These are phyloP conservation scores for Darevskia mixta DNA, from an alignment of 2,797 vertebrate genomes.

Conservation along the genomic window DNA sequence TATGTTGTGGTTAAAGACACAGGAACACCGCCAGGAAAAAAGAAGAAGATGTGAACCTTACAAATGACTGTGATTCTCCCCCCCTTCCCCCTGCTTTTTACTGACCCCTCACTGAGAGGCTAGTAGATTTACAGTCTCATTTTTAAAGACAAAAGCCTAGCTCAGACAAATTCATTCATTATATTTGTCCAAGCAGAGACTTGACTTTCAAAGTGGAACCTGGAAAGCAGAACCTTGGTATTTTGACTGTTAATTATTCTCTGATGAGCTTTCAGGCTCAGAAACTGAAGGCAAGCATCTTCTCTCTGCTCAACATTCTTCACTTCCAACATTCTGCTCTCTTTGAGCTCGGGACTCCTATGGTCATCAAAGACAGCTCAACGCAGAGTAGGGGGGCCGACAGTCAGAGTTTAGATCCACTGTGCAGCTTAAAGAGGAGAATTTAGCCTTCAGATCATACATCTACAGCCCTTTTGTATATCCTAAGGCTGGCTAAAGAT, in stretches of 20 bases:
- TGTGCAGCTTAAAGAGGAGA: conserved; percentile 40
- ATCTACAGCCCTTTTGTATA: conserved; percentile 24
- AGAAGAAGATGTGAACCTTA: not conserved
- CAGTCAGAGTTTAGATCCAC: conserved; percentile 63
- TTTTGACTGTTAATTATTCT: conserved; percentile 70
- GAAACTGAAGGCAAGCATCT: conserved; percentile 54
- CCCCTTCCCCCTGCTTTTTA: conserved; percentile 16
- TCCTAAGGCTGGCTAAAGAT: conserved; percentile 36
- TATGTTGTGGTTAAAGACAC: not conserved
- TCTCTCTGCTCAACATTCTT: conserved; percentile 60
- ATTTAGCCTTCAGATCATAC: conserved; percentile 50
- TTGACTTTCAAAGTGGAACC: conserved; percentile 62
- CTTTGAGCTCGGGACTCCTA: conserved; percentile 67
- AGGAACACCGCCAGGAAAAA: not conserved
- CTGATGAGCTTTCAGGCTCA: conserved; percentile 62
- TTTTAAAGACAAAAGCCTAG: conserved; percentile 26
- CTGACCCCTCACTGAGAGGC: conserved; percentile 64
- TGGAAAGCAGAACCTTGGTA: conserved; percentile 50
- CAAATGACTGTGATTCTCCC: not conserved
- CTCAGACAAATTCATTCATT: conserved; percentile 59
- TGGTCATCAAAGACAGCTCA: conserved; percentile 69
- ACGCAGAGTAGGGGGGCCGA: conserved; percentile 51
- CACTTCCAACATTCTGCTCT: conserved; percentile 65
- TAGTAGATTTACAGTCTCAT: not conserved
- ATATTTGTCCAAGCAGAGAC: conserved; percentile 57